Conservation (phyloP, 2,113 vertebrate genomes). For the Tringa solitaria region DNA sequence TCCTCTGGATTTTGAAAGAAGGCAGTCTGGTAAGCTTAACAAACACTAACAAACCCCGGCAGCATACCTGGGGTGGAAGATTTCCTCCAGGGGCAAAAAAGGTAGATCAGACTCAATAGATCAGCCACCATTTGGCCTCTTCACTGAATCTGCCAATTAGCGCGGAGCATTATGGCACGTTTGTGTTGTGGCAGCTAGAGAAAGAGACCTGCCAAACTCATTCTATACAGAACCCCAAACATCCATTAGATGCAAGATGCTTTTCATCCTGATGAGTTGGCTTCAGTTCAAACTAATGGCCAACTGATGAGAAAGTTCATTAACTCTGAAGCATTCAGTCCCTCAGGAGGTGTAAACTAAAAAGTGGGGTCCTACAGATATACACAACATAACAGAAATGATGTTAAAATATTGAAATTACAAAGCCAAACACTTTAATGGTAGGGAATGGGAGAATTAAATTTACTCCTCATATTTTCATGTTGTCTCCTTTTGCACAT, state of each 20-base stretch:
- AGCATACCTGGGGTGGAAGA: slow-evolving; percentile 42
- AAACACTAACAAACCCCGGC: background rate
- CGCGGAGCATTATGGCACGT: slow-evolving; percentile 43
- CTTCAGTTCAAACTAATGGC: slow-evolving; percentile 56
- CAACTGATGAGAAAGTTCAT: slow-evolving; percentile 66
- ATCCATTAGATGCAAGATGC: slow-evolving; percentile 63
- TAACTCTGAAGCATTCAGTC: slow-evolving; percentile 54
- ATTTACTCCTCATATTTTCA: slow-evolving; percentile 17
- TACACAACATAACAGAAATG: slow-evolving; percentile 22
- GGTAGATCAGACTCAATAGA: slow-evolving; percentile 41
- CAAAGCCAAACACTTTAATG: slow-evolving; percentile 43
- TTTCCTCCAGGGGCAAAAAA: slow-evolving; percentile 42
- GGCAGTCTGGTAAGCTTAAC: background rate
- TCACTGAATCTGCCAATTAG: slow-evolving; percentile 59
- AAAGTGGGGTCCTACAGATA: slow-evolving; percentile 61
- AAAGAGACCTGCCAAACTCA: slow-evolving; percentile 63
- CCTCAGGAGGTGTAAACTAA: slow-evolving; percentile 57
- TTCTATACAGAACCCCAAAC: slow-evolving; percentile 64
- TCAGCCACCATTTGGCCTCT: slow-evolving; percentile 52
- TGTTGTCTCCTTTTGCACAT: slow-evolving; percentile 10
- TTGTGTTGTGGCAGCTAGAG: slow-evolving; percentile 62
- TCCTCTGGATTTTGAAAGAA: background rate
- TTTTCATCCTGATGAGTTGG: slow-evolving; percentile 67
- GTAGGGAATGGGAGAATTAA: background rate
- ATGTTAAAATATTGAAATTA: slow-evolving; percentile 52